A percentile compares a stretch with the other conserved stretches of the same genome.
Conservation (phyloP, 2,888 invertebrate genomes). For the Artemia sp. region DNA sequence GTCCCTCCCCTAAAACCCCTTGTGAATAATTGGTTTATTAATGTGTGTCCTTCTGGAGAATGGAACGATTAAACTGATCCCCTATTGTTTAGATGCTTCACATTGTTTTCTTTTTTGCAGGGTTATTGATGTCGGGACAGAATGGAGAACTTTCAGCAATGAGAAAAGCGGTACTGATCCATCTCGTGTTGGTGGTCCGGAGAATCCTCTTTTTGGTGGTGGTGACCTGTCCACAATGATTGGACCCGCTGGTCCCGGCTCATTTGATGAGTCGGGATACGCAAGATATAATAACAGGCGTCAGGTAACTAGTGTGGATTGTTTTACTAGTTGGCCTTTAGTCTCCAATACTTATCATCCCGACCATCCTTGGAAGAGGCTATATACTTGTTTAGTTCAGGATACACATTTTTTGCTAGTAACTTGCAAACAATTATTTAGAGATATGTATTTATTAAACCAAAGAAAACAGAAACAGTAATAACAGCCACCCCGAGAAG, state of each 20-base stretch:
- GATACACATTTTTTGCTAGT: too few relatives aligned
- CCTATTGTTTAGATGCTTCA: neutral
- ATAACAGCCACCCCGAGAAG: too few relatives aligned
- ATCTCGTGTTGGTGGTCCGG: constrained; percentile 98
- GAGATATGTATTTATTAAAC: too few relatives aligned
- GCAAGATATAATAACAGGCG: constrained; percentile 46
- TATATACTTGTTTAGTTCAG: too few relatives aligned
- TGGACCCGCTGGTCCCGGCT: constrained; percentile 56
- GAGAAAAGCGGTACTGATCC: constrained; percentile 93
- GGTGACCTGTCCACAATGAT: constrained; percentile 95
- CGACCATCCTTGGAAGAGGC: too few relatives aligned
- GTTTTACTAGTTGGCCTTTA: too few relatives aligned
- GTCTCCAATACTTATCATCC: too few relatives aligned
- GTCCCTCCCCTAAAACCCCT: too few relatives aligned
- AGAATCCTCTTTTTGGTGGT: constrained; percentile 87
- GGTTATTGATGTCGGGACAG: constrained; percentile 98
- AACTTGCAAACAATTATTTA: too few relatives aligned
- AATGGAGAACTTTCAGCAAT: constrained; percentile 99
- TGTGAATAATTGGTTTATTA: neutral
- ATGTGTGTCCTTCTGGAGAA: neutral
- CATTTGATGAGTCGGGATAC: constrained; percentile 66
- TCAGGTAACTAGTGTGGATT: constrained; percentile 34
- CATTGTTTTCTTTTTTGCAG: constrained; percentile 36
- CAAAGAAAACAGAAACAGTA: too few relatives aligned
- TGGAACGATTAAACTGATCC: too few relatives aligned